Evolutionary conservation across 2,797 vertebrate species (phyloP).

Genomic region (Acanthopagrus latus): DNA sequence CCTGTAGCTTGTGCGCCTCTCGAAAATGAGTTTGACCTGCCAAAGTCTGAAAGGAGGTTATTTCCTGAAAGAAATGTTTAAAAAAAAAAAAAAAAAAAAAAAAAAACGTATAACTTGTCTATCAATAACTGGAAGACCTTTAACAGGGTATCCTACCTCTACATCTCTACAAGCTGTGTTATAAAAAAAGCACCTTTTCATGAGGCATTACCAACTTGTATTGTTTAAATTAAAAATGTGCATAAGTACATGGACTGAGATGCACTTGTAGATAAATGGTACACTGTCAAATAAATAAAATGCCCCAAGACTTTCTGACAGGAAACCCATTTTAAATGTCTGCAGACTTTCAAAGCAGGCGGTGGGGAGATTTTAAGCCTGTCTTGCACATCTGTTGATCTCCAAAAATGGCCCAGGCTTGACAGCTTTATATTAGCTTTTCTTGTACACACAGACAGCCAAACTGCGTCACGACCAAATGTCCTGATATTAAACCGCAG

Average conservation of each 20-base stretch:
- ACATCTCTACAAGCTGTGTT: background rate
- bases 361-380: too few species aligned
- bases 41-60: constrained; percentile 16
- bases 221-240: too few species aligned
- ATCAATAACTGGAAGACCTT: background rate
- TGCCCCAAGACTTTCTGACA: background rate
- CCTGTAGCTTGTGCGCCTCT: constrained; percentile 10
- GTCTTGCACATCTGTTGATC: background rate
- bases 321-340: background rate
- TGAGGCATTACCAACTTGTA: background rate
- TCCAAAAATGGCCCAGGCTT: background rate
- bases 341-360: background rate
- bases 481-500: background rate
- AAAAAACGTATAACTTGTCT: background rate
- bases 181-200: too few species aligned
- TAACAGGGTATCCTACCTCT: background rate
- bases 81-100: background rate
- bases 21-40: constrained; percentile 41
- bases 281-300: too few species aligned
- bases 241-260: too few species aligned
- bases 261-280: too few species aligned
- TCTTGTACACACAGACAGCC: background rate
- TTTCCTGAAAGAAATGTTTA: background rate
- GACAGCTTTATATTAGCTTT: background rate
- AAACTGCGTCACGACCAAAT: background rate